Base-by-base conservation (phyloP, 1,140 invertebrate species). In the Neelides sp. region DNA sequence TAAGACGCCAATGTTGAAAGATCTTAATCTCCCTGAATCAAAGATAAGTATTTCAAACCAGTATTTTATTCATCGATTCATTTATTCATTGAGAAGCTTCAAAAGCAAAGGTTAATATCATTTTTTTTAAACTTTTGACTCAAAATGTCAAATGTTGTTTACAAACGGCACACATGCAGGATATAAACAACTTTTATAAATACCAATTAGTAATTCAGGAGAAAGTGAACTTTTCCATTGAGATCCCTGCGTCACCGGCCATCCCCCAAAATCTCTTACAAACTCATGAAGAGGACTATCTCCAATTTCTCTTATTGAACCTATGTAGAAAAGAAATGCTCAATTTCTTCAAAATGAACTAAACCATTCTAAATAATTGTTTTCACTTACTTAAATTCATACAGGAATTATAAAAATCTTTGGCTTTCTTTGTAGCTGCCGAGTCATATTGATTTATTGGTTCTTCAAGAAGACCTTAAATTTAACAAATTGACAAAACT, bases 381-480 rank as follows among this genome's bases (percentile, higher is more conserved):
- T n/a, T n/a, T n/a, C 64, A 80, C 83, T 83, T 75, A 90, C 86
- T 76, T 65, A 82, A 78, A 66, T 90, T 82, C 75, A 87, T 83
- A 69, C 86, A 91, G 17, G 85, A 87, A 54, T 75, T 78, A 70
- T 85, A 90, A 67, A 89, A 83, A 44, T 76, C 73, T 72, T 89
- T 91, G 2, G 85, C 83, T 68, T 87, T 86, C 23, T 74, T 71
- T 1, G 83, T 85, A 0, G 84, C 80, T 43, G 75, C 72, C 63
- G 77, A 82, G 63, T 87, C 83, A 1, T 71, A 55, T 0, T 65
- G 59, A 46, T 73, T 73, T 1, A 78, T 67, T 0, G 77, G 72
- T 59, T 85, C 80, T 65, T 85, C 80, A 10, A 87, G 65, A 1
- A 87, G 69, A 30, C 77, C 75, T 77, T 62, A 10, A 65, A 62